Base-by-base conservation (phyloP, 2,888 invertebrate species). In the Xanthostigma xanthostigma region DNA sequence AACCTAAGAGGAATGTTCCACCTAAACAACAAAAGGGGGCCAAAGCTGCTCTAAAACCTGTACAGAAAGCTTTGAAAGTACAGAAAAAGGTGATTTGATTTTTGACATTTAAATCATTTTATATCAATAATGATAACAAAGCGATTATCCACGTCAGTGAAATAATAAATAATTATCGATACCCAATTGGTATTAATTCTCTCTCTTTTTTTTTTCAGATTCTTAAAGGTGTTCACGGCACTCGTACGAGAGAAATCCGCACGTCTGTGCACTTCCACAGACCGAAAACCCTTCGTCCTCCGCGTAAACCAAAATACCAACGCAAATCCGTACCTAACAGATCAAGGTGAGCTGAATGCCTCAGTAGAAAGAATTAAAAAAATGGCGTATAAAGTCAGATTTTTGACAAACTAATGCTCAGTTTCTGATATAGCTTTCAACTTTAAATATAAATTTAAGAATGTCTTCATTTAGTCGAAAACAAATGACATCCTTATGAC, bases 191-290 rank as follows among this genome's bases (percentile, higher is more conserved):
- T 52, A 40, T 38, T 37, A 45, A 43, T 49, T 37, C 13, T 54
- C 51, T 47, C 41, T 34, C 44, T 55, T 41, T 50, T 45, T 54
- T 51, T 54, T 66, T 70, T 35, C 58, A 92, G 84, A 84, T 94
- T 50, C 76, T 93, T 56, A 93, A 92, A 68, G 96, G 96, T 54
- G 81, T 85, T 59, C 84, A 89, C 75, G 91, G 90, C 60, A 90
- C 89, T 50, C 76, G 90, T 49, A 78, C 81, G 10, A 79, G 92
- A 55, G 92, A 96, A 72, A 83, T 97, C 59, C 84, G 97, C 64
- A 95, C 91, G 41, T 86, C 89, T 6, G 96, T 96, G 56, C 92
- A 92, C 64, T 99, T 99, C 81, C 86, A 84, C 62, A 78, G 93
- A 54, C 98, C 97, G 11, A 90, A 86, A 63, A 97, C 97, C 41